Base-by-base conservation (phyloP, 2,888 invertebrate genomes). In the Chalcosyrphus nemorum region DNA sequence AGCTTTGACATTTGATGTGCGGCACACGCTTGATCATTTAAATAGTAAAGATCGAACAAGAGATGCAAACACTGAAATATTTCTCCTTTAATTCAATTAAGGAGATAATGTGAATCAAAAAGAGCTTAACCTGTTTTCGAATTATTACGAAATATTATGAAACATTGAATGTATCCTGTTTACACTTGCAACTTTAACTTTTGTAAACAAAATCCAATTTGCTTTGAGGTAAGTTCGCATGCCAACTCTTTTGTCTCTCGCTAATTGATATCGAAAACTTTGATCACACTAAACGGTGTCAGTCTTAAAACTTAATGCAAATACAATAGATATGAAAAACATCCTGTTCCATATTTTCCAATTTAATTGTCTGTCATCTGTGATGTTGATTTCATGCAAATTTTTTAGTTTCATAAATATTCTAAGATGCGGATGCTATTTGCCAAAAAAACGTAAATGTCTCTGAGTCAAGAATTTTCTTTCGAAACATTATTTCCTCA, bases 291-390 rank as follows among this genome's bases (percentile, higher is more conserved):
- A 47, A 15, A 63, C 21, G 21, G 32, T 63, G 45, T 21, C 63
- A 7, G n/a, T 19, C 32, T 17, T 27, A 61, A 38, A 38, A 5
- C 13, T 13, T 1, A 24, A 32, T 27, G 54, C 54, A 19, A 54
- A 54, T 32, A 3, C 11, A 6, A 5, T 6, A 38, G 35, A 15
- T 45, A 27, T 52, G 15, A 21, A 78, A 56, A 78, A n/a, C n/a
- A n/a, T 78, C 71, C 71, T 71, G 71, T 78, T 71, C 43, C 54
- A 56, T 27, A 63, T 19, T 50, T 61, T 70, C 38, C 15, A 41
- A 32, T 57, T 57, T 29, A 24, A 57, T 27, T 71, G 47, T 71
- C 24, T 19, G 38, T 43, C 54, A 29, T 54, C 41, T 27, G 9
- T 59, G 71, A 72, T 61, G 52, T 9, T 2, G 17, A 35, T 41